These are phyloP conservation scores for Tetraneura akinire DNA, from an alignment of 1,140 invertebrate genomes.

Conservation along the genomic window DNA sequence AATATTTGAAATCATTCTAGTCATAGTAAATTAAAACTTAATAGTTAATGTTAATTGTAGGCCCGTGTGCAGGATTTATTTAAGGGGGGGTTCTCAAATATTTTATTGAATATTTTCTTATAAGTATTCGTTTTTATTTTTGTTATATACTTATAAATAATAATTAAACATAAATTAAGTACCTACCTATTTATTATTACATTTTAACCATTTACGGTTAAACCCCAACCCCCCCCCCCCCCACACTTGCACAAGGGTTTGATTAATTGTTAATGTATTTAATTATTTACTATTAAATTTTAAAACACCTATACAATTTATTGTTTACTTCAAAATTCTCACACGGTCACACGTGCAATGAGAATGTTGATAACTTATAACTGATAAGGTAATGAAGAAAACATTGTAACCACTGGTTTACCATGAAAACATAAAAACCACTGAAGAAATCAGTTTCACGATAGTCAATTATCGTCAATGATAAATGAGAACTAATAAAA, in stretches of 20 bases:
- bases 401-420: too few relatives aligned
- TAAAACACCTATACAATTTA: slow-evolving; percentile 4
- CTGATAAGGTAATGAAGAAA: not conserved
- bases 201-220: not conserved
- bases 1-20: too few relatives aligned
- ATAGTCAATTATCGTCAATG: not conserved
- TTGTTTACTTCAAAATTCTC: not conserved
- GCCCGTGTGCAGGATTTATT: not conserved
- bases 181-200: too few relatives aligned
- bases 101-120: too few relatives aligned
- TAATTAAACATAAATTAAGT: not conserved
- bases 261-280: too few relatives aligned
- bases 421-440: not conserved
- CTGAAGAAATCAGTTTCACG: not conserved
- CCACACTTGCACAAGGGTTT: too few relatives aligned
- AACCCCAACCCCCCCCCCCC: too few relatives aligned
- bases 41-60: too few relatives aligned
- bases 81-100: not conserved
- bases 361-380: not conserved
- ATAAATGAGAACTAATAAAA: too few relatives aligned
- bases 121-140: too few relatives aligned
- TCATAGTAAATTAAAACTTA: too few relatives aligned
- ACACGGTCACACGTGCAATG: not conserved
- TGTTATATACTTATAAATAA: not conserved
- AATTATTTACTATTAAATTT: too few relatives aligned